Evolutionary conservation across 1,140 invertebrate genomes (phyloP).

Genomic region (Parasteatoda tepidariorum): DNA sequence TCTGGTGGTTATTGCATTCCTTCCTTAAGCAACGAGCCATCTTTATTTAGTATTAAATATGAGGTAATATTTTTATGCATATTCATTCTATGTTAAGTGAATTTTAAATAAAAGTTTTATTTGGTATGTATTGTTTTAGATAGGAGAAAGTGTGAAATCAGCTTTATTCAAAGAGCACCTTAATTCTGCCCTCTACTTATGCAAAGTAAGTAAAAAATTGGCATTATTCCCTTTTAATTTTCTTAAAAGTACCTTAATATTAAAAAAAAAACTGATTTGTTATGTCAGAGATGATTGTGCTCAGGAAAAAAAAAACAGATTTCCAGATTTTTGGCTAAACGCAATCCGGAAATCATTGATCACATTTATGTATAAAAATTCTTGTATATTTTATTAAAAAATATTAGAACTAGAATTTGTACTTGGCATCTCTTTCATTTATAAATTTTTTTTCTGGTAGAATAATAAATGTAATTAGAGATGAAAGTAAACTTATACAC

Average conservation of each 20-base stretch:
- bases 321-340: neutral
- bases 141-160: constrained; percentile 26
- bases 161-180: constrained; percentile 34
- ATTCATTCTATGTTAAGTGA: neutral
- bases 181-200: constrained; percentile 27
- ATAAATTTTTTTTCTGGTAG: too few species aligned
- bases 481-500: too few species aligned
- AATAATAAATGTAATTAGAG: too few species aligned
- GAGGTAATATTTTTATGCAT: constrained; percentile 4
- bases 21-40: constrained; percentile 11
- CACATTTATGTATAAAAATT: too few species aligned
- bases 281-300: too few species aligned
- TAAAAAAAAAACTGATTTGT: neutral
- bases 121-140: constrained; percentile 10
- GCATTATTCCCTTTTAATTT: neutral
- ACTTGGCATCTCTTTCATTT: too few species aligned
- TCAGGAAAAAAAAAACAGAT: neutral
- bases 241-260: neutral
- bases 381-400: too few species aligned
- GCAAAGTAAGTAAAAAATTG: constrained; percentile 1
- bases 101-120: neutral
- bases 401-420: too few species aligned
- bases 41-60: constrained; percentile 49
- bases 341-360: too few species aligned
- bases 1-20: constrained; percentile 39